These are phyloP conservation scores for Paedocypris sp. DNA, from an alignment of 2,113 vertebrate species.

Conservation along the genomic window DNA sequence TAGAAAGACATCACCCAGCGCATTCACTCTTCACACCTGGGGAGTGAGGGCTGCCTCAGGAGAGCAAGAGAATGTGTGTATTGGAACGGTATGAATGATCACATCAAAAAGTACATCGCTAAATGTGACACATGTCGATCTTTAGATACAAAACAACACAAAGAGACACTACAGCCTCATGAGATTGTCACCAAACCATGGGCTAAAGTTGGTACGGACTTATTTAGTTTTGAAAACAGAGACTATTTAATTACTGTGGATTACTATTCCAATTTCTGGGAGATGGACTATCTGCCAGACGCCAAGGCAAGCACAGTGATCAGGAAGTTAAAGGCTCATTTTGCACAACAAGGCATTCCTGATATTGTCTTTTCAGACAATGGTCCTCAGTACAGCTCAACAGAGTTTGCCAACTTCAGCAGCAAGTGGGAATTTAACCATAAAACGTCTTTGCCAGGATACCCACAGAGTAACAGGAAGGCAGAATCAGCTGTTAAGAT, in stretches of 20 bases:
- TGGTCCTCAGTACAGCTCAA: constrained; percentile 9
- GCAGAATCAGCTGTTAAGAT: constrained; percentile 13
- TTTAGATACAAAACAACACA: constrained; percentile 1
- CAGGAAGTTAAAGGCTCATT: constrained; percentile 20
- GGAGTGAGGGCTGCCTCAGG: constrained; percentile 14
- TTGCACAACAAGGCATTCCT: constrained; percentile 15
- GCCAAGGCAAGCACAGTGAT: constrained; percentile 27
- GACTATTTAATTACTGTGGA: constrained; percentile 16
- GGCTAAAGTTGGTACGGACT: constrained; percentile 20
- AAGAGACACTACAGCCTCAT: constrained; percentile 16
- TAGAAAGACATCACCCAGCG: neutral
- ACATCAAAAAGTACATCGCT: constrained; percentile 13
- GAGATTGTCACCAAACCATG: constrained; percentile 4
- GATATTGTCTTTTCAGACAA: constrained; percentile 14
- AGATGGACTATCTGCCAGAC: constrained; percentile 16
- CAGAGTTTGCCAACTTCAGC: neutral
- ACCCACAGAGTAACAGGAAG: constrained; percentile 9
- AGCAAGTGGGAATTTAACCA: constrained; percentile 16
- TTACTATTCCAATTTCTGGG: constrained; percentile 28
- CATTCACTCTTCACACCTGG: constrained; percentile 15
- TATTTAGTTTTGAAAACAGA: constrained; percentile 8
- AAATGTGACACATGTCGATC: constrained; percentile 17
- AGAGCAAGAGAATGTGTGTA: constrained; percentile 11
- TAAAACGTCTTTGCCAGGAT: constrained; percentile 8
- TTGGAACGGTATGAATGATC: constrained; percentile 19